Base-by-base conservation (phyloP, 2,888 invertebrate genomes). In the Pyrrhia umbra region DNA sequence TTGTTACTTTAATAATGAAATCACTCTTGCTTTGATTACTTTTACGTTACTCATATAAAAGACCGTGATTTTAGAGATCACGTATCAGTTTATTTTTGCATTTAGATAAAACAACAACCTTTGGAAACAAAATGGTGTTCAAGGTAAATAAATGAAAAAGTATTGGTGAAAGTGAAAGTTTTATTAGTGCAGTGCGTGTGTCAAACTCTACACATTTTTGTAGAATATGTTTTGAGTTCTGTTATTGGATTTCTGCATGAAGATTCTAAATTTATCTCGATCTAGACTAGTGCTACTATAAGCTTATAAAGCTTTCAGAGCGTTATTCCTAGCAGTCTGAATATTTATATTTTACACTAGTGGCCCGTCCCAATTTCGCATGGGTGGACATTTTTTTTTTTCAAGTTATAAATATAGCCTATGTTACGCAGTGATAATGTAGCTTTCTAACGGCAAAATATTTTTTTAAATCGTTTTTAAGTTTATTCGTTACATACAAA, bases 11-110 rank as follows among this genome's bases (percentile, higher is more conserved):
- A 16, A 2, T 47, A 72, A 49, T 69, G 64, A 52, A 61, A 73
- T 55, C 50, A 18, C 6, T 46, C 8, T 58, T 40, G 56, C 20
- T 66, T 77, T 75, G 57, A 52, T 49, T 80, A 70, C 59, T 69
- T 68, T 75, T 64, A 60, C 54, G 69, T 56, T 58, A 57, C 59
- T 55, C 34, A 46, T 73, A 73, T 76, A 73, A 71, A 72, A 71
- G 56, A 15, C 58, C 20, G 25, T 16, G 34, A 6, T 18, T 58
- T 47, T 34, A 54, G 30, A 64, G 64, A 55, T 37, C 1, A 51
- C 16, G 18, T 51, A 59, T 64, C 77, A 76, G 54, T 72, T 51
- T 45, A 62, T 25, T 49, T 30, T 46, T 62, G 42, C 9, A 30
- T 49, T 56, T 52, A 30, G 37, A 45, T 56, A 39, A 39, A 58